A percentile compares a stretch with the other conserved stretches of the same genome.
Conservation (phyloP, 2,888 invertebrate genomes). For the Leptinotarsa peninsularis region DNA sequence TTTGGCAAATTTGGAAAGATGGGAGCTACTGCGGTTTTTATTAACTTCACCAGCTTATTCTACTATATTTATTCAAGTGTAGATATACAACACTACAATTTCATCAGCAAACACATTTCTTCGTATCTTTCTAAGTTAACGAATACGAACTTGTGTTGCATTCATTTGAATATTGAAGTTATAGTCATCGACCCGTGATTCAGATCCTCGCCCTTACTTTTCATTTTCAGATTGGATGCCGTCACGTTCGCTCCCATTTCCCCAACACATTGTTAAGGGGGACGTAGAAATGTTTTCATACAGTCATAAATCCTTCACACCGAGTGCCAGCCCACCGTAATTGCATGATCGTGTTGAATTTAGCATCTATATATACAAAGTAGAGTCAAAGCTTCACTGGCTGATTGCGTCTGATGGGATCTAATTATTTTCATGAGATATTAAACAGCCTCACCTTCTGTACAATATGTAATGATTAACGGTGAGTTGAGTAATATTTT, state of each 20-base stretch:
- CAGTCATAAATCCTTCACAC: conserved; percentile 12
- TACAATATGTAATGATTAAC: no score
- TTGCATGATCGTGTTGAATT: conserved; percentile 16
- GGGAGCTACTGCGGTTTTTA: no score
- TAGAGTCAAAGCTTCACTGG: conserved; percentile 3
- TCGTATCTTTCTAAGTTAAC: no score
- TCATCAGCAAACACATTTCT: no score
- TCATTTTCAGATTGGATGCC: background rate
- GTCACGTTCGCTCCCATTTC: background rate
- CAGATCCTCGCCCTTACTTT: background rate
- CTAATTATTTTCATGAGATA: background rate
- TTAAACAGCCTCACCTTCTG: background rate
- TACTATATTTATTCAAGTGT: no score
- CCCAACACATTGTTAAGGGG: conserved; percentile 5
- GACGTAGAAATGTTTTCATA: conserved; percentile 7
- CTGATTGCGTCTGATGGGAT: background rate
- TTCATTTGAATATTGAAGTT: background rate
- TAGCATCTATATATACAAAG: conserved; percentile 11
- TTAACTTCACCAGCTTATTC: no score
- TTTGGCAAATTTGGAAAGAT: no score
- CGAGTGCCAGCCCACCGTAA: conserved; percentile 12
- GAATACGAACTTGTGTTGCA: no score
- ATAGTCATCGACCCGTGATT: background rate
- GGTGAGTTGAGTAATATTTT: no score
- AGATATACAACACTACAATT: no score